Conservation (phyloP, 53 echinoderm and acorn worm species). For the Echinarachnius parma region DNA sequence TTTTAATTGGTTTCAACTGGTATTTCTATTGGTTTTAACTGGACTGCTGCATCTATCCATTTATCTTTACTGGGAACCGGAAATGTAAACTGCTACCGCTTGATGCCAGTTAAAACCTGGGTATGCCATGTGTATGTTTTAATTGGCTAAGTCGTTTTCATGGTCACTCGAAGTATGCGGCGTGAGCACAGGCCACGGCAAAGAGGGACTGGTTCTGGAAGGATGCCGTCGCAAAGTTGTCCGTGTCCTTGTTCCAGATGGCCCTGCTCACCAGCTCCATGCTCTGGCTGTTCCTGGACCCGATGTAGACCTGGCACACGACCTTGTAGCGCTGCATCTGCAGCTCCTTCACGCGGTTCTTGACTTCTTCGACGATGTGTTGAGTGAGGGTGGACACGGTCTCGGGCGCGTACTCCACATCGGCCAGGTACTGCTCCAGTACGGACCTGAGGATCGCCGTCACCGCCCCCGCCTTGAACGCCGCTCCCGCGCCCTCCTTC, state of each 20-base stretch:
- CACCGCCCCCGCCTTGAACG: constrained; percentile 46
- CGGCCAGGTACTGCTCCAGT: constrained; percentile 54
- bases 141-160: no score
- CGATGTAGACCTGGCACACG: constrained; percentile 73
- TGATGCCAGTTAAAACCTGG: no score
- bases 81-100: no score
- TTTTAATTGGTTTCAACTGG: no score
- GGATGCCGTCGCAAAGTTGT: constrained; percentile 58
- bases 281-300: constrained; percentile 59
- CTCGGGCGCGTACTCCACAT: constrained; percentile 58
- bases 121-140: no score
- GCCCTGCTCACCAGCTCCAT: constrained; percentile 73
- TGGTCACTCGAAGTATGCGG: constrained; percentile 71
- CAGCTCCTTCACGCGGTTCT: constrained; percentile 66
- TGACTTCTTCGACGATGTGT: constrained; percentile 68
- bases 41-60: no score
- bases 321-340: no score
- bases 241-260: constrained; percentile 71
- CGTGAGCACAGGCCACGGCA: constrained; percentile 65
- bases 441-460: constrained; percentile 47
- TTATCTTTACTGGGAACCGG: no score
- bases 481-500: constrained; percentile 53
- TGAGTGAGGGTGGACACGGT: constrained; percentile 64
- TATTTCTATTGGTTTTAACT: no score
- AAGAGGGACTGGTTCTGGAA: constrained; percentile 57